Conservation (phyloP, 2,797 vertebrate genomes). For the Ataeniobius toweri region DNA sequence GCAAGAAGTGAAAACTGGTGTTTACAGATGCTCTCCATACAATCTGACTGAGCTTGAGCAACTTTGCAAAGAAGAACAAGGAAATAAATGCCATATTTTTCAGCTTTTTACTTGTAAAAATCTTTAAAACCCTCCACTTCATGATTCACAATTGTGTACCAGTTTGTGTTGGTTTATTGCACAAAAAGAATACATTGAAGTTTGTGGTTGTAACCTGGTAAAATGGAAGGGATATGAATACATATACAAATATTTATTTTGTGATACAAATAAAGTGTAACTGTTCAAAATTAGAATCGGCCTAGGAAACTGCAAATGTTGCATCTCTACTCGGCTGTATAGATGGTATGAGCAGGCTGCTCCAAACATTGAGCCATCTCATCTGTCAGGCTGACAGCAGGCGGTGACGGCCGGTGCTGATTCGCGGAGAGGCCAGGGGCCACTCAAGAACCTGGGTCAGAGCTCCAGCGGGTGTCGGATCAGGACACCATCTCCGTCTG, state of each 20-base stretch:
- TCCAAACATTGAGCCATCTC: constrained; percentile 8
- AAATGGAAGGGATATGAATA: no score
- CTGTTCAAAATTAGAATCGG: neutral
- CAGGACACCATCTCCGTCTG: constrained; percentile 49
- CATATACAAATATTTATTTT: no score
- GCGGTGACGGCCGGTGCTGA: constrained; percentile 58
- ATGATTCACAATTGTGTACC: no score
- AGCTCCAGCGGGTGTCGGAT: constrained; percentile 55
- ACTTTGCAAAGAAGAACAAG: no score
- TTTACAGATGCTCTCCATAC: no score
- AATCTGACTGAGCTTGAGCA: no score
- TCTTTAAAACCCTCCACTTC: no score
- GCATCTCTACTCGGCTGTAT: constrained; percentile 1
- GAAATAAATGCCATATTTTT: neutral
- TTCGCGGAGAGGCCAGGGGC: constrained; percentile 40
- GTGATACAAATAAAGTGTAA: no score
- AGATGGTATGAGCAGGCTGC: constrained; percentile 9
- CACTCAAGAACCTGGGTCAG: constrained; percentile 45
- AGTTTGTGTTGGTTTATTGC: no score
- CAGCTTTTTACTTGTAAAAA: neutral
- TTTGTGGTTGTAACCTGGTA: no score
- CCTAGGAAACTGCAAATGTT: neutral
- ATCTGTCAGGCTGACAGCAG: constrained; percentile 60
- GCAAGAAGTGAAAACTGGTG: no score
- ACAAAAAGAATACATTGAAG: no score